Base-by-base conservation (phyloP, 2,797 vertebrate genomes). In the Xenentodon cancila region DNA sequence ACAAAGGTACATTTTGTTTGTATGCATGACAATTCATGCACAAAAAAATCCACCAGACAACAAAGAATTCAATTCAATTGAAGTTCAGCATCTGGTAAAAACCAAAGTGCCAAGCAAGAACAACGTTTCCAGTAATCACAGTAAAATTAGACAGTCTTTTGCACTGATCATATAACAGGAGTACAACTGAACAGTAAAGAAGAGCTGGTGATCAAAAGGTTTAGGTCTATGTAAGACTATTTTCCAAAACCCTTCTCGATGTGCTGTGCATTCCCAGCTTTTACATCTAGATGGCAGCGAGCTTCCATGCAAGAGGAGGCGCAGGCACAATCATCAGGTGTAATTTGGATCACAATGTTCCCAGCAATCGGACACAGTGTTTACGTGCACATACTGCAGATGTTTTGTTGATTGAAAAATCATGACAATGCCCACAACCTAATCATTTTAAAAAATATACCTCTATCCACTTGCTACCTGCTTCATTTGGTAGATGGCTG, bases 221-320 rank as follows among this genome's bases (percentile, higher is more conserved):
- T 4, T 37, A 12, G 4, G 12, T 5, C 9, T 50, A 6, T 18
- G 0, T 22, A 57, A 17, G 19, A 44, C 27, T 30, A 22, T 22
- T n/a, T 22, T 44, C 21, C 0, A 0, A 22, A 59, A 25, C 5
- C 2, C 2, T 48, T 30, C 34, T 34, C 7, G 47, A 15, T 43
- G 13, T 58, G 17, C 47, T 21, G 55, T 25, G 19, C 16, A 51
- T 64, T 64, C 34, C 8, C 34, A 8, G n/a, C 32, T 60, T 53
- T 46, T 9, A 4, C 27, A 62, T 20, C 52, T 53, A 64, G 25
- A 37, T 49, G 27, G 56, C 64, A 72, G 60, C 5, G 0, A 53
- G 25, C 21, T 20, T 46, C 15, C 59, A 59, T 18, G 16, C 11
- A 63, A 43, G 17, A n/a, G n/a, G 55, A 49, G 32, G 15, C 37